Conservation (phyloP, 2,797 vertebrate species). For the Gymnopithys bicolor region DNA sequence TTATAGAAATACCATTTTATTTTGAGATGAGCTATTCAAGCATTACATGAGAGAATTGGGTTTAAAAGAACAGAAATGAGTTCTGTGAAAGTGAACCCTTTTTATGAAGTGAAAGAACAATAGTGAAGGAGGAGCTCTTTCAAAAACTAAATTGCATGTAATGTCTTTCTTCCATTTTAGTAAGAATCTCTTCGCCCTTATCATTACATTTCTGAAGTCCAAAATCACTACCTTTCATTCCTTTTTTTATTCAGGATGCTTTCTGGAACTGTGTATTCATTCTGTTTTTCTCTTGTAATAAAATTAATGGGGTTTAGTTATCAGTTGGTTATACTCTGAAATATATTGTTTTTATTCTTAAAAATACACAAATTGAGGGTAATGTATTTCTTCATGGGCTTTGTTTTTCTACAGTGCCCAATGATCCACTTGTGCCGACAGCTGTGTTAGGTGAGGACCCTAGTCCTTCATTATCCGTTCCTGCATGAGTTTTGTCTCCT, state of each 20-base stretch:
- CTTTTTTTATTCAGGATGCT: conserved; percentile 10
- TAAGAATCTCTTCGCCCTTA: conserved; percentile 30
- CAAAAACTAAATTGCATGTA: conserved; percentile 30
- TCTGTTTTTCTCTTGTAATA: background rate
- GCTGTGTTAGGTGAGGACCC: conserved; percentile 98
- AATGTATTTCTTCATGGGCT: conserved; percentile 80
- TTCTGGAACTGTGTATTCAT: background rate
- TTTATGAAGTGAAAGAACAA: conserved; percentile 22
- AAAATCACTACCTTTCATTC: conserved; percentile 41
- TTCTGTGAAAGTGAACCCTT: conserved; percentile 20
- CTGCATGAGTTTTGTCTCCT: conserved; percentile 78
- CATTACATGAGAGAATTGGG: background rate
- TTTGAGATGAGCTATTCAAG: conserved; percentile 8
- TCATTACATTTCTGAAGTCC: conserved; percentile 22
- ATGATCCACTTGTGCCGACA: conserved; percentile 98
- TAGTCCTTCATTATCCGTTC: conserved; percentile 73
- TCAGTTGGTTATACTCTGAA: conserved; percentile 11
- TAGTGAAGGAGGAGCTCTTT: conserved; percentile 34
- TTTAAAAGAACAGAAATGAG: background rate
- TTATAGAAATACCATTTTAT: conserved; percentile 8
- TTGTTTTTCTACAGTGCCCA: conserved; percentile 93
- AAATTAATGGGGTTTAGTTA: conserved; percentile 31
- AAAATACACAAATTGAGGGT: conserved; percentile 60
- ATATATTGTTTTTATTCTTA: conserved; percentile 26
- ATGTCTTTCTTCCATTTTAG: conserved; percentile 27